These are phyloP conservation scores for Campylomormyrus tamandua DNA, from an alignment of 2,113 vertebrate species.

Conservation along the genomic window DNA sequence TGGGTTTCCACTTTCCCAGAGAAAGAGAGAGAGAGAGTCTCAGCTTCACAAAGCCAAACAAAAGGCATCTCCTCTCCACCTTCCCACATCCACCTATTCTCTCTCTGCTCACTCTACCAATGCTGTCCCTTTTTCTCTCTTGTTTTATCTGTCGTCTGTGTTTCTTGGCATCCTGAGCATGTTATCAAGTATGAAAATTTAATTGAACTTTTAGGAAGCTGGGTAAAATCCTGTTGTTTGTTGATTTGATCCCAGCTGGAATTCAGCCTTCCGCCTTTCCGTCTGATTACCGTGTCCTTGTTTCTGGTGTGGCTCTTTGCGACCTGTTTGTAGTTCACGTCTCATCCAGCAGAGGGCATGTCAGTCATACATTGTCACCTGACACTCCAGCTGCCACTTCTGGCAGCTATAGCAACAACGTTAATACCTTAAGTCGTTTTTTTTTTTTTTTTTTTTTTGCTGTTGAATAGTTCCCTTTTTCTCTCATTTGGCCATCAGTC, in stretches of 20 bases:
- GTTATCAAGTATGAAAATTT: neutral
- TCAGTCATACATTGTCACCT: neutral
- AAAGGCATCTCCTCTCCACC: slow-evolving; percentile 52
- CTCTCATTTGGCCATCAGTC: neutral
- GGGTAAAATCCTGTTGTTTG: neutral
- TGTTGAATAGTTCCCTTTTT: neutral
- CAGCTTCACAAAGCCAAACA: slow-evolving; percentile 58
- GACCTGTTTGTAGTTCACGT: neutral
- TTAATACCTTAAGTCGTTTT: neutral
- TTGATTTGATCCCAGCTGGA: neutral
- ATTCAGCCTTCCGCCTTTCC: neutral
- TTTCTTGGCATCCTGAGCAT: neutral
- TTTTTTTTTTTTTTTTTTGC: neutral
- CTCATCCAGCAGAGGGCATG: neutral
- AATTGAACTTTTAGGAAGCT: neutral
- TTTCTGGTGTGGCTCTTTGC: neutral
- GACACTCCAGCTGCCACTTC: neutral
- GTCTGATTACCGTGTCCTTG: neutral
- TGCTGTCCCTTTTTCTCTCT: slow-evolving; percentile 15
- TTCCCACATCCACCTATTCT: slow-evolving; percentile 20
- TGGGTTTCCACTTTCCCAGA: slow-evolving; percentile 70
- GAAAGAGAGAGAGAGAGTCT: slow-evolving; percentile 63
- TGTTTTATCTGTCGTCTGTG: neutral
- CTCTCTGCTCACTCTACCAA: neutral
- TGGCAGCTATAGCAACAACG: neutral